Base-by-base conservation (phyloP, 2,113 vertebrate species). In the Heterotilapia buettikoferi region DNA sequence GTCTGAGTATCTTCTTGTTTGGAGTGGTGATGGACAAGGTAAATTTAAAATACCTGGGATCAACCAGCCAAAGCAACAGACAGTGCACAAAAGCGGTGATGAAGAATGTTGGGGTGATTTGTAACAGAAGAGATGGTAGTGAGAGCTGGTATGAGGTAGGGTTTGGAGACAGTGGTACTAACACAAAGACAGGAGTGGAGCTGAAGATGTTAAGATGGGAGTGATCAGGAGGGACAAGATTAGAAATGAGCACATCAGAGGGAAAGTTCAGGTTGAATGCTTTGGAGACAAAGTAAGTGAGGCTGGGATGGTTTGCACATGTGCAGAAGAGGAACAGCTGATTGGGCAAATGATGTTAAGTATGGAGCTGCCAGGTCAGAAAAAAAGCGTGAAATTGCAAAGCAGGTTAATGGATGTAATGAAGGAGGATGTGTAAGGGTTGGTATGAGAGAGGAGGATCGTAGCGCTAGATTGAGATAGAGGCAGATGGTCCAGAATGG, bases 371-470 rank as follows among this genome's bases (percentile, higher is more conserved):
- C 18, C 59, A 63, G 59, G 59, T 63, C 31, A 11, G 59, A 31
- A 0, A 36, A 63, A 63, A 63, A 63, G 9, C 18, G 0, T 9
- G 31, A 4, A 36, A 63, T 0, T 0, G 2, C 31, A 12, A 36
- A 66, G 61, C 61, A 66, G 31, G 61, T 66, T n/a, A 21, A 38
- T 66, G 4, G 33, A 66, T 66, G 31, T 3, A 66, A 36, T 36
- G 19, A 66, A 66, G 61, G 61, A 0, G 31, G 59, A 63, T 63
- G 59, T 63, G 59, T 63, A 33, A 6, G 59, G 0, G 18, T 19
- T 33, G 59, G 9, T 0, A 63, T 63, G 18, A 33, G 29, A 63
- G 59, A 36, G 59, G 31, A 63, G 61, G 33, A 66, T 66, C 0
- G 19, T 7, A 66, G 19, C 33, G 4, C 18, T 21, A 66, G 18